phyloP scores from a whole-genome alignment of 92 coral and sea anemone species.

The Heteractis magnifica region DNA sequence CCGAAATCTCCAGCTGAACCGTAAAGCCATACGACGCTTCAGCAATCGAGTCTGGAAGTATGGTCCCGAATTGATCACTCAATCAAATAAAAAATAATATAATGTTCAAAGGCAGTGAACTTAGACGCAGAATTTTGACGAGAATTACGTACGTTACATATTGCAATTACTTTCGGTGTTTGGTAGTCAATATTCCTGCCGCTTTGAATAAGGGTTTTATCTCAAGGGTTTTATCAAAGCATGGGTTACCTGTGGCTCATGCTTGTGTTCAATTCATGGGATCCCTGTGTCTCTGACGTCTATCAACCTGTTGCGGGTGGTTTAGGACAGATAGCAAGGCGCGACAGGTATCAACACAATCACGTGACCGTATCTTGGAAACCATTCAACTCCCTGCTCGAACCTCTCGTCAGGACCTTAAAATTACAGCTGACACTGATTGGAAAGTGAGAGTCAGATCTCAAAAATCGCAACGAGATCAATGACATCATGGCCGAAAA shows the following conservation, averaged over 20 bases:
- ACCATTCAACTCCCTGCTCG: background rate
- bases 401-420: constrained; percentile 46
- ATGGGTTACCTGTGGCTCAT: background rate
- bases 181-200: too few species aligned
- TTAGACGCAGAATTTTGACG: too few species aligned
- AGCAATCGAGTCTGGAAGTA: too few species aligned
- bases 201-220: too few species aligned
- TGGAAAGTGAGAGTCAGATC: constrained; percentile 28
- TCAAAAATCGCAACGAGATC: constrained; percentile 32
- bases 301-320: constrained; percentile 12
- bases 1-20: too few species aligned
- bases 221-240: too few species aligned
- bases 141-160: too few species aligned
- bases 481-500: constrained; percentile 47
- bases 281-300: background rate
- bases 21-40: too few species aligned
- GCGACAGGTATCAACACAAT: background rate
- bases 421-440: constrained; percentile 52
- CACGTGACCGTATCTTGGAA: background rate
- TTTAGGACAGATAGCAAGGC: background rate
- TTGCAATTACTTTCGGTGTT: too few species aligned
- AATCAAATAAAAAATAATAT: too few species aligned
- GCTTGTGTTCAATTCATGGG: background rate
- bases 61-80: too few species aligned
- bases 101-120: too few species aligned